These are phyloP conservation scores for Heliconius hermathena DNA, from an alignment of 1,140 invertebrate genomes.

Conservation along the genomic window DNA sequence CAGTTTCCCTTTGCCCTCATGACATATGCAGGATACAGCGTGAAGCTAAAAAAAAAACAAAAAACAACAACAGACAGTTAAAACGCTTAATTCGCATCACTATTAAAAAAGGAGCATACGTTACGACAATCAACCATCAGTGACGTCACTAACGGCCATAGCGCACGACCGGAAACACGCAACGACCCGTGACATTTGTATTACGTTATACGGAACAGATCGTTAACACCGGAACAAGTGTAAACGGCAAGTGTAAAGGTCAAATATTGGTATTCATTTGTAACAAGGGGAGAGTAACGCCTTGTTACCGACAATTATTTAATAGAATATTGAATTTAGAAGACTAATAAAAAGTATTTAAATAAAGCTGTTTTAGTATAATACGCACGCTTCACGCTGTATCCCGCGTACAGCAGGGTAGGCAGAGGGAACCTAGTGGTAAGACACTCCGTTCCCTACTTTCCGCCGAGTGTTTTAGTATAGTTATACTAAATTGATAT, in stretches of 20 bases:
- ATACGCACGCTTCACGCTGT: no score
- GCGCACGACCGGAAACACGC: conserved; percentile 16
- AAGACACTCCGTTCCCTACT: no score
- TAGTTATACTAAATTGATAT: no score
- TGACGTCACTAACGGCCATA: conserved; percentile 35
- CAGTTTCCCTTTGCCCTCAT: no score
- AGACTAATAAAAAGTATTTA: background rate
- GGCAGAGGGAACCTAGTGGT: no score
- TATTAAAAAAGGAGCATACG: background rate
- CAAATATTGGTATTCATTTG: conserved; percentile 13
- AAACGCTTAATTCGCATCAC: no score
- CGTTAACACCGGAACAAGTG: conserved; percentile 28
- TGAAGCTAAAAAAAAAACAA: no score
- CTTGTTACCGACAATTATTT: background rate
- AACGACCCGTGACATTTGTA: conserved; percentile 24
- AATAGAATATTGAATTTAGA: background rate
- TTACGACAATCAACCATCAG: background rate
- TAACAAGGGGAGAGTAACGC: background rate
- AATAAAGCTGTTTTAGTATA: background rate
- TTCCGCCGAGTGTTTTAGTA: no score
- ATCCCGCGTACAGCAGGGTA: no score
- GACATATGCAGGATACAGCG: no score
- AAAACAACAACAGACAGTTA: no score
- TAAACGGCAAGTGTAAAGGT: conserved; percentile 24
- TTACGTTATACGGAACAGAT: conserved; percentile 22